phyloP scores from a whole-genome alignment of 2,797 vertebrate genomes.

The Prionace glauca region DNA sequence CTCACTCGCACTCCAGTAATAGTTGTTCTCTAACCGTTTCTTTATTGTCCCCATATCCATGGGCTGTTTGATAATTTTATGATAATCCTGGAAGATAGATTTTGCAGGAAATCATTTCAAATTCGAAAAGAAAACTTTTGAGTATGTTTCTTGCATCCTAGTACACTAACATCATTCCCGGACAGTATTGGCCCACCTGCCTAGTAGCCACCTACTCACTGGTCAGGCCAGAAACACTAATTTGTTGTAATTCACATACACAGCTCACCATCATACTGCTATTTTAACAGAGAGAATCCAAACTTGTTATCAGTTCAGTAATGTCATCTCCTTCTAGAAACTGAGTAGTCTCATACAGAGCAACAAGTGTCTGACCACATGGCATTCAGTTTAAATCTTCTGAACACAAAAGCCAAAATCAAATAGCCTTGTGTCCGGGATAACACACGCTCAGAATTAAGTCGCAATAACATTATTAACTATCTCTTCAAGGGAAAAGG shows the following conservation, averaged over 20 bases:
- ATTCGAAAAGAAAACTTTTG: not conserved
- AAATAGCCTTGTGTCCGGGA: not conserved
- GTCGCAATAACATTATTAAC: not conserved
- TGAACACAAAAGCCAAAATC: not conserved
- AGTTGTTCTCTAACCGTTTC: slow-evolving; percentile 85
- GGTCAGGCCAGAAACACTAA: not conserved
- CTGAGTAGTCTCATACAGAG: not conserved
- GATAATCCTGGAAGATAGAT: slow-evolving; percentile 74
- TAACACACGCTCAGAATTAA: not conserved
- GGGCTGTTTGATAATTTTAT: slow-evolving; percentile 86
- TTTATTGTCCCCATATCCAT: slow-evolving; percentile 99
- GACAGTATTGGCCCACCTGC: not conserved
- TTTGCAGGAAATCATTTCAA: not conserved
- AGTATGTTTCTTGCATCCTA: not conserved
- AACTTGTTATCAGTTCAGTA: not conserved
- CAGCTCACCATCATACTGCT: not conserved
- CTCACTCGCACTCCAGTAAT: slow-evolving; percentile 88
- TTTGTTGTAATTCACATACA: not conserved
- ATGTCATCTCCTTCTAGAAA: not conserved
- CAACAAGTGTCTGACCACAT: not conserved
- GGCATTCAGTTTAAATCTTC: not conserved
- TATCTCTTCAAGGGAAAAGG: not conserved
- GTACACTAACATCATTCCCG: not conserved
- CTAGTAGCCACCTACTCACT: not conserved
- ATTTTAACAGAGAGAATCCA: not conserved